phyloP scores from a whole-genome alignment of 2,888 invertebrate genomes.

The Mythimna loreyi region DNA sequence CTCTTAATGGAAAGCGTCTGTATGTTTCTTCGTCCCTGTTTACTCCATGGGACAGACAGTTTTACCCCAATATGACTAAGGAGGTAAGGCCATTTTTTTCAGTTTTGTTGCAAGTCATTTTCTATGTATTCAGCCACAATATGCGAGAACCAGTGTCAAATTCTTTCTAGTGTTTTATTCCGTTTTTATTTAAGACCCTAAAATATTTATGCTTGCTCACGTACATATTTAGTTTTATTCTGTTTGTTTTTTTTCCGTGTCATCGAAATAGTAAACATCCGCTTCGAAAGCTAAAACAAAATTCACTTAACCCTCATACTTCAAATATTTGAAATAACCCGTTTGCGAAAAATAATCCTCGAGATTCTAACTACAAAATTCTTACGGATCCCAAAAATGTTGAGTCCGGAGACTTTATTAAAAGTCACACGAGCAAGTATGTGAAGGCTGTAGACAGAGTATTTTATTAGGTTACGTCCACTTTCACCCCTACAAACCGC shows the following conservation, averaged over 20 bases:
- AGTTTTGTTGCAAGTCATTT: no score
- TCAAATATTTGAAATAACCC: slow-evolving; percentile 20
- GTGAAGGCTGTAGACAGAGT: slow-evolving; percentile 70
- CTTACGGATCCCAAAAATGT: slow-evolving; percentile 61
- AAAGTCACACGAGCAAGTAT: slow-evolving; percentile 72
- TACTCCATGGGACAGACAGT: slow-evolving; percentile 98
- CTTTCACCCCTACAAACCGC: slow-evolving; percentile 68
- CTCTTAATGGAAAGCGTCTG: slow-evolving; percentile 97
- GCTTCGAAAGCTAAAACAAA: slow-evolving; percentile 7
- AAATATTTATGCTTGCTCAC: slow-evolving; percentile 17
- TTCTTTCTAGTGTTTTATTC: no score
- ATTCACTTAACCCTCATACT: slow-evolving; percentile 3
- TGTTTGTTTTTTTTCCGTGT: no score
- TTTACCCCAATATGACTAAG: slow-evolving; percentile 96
- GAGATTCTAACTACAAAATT: slow-evolving; percentile 39
- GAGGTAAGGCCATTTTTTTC: slow-evolving; percentile 82
- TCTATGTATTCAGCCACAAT: no score
- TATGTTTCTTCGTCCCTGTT: slow-evolving; percentile 98
- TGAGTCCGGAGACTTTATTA: slow-evolving; percentile 68
- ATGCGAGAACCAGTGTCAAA: no score
- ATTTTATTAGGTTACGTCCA: slow-evolving; percentile 74
- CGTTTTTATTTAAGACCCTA: neutral
- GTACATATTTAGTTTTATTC: slow-evolving; percentile 15
- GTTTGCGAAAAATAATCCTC: slow-evolving; percentile 17
- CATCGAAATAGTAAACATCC: slow-evolving; percentile 9